A percentile compares a stretch with the other conserved stretches of the same genome.
phyloP scores from a whole-genome alignment of 2,888 invertebrate genomes.

The Coecobrya sp. region DNA sequence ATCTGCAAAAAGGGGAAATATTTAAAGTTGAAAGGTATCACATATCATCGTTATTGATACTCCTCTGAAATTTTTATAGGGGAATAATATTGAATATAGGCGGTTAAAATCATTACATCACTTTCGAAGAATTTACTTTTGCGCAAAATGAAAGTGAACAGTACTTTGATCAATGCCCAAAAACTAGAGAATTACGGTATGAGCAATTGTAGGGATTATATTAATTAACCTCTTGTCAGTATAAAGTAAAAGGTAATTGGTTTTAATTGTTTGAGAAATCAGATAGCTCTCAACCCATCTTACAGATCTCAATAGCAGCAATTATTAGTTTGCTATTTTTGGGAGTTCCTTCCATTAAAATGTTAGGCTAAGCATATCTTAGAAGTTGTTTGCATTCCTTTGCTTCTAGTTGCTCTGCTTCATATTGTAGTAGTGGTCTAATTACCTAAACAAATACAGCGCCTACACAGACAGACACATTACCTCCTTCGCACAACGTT shows the following conservation, averaged over 20 bases:
- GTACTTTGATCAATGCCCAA: constrained; percentile 13
- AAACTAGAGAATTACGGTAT: not conserved
- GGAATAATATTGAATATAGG: not conserved
- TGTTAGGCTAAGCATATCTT: not conserved
- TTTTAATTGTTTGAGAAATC: constrained; percentile 65
- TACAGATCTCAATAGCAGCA: not conserved
- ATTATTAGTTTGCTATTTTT: not conserved
- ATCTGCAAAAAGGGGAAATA: too few relatives aligned
- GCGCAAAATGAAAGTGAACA: constrained; percentile 50
- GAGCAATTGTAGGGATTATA: not conserved
- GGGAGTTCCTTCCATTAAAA: not conserved
- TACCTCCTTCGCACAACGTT: too few relatives aligned
- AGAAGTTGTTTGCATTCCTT: not conserved
- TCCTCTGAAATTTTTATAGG: not conserved
- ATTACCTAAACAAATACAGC: not conserved
- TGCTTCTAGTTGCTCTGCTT: not conserved
- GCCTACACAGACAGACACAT: too few relatives aligned
- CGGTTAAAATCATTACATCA: not conserved
- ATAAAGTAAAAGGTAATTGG: constrained; percentile 52
- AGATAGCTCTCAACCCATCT: constrained; percentile 25
- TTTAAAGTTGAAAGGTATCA: not conserved
- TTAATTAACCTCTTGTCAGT: constrained; percentile 58
- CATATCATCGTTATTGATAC: not conserved
- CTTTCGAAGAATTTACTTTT: not conserved
- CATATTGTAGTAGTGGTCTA: not conserved